Conservation (phyloP, 2,797 vertebrate genomes). For the Sebastes trivittatus region DNA sequence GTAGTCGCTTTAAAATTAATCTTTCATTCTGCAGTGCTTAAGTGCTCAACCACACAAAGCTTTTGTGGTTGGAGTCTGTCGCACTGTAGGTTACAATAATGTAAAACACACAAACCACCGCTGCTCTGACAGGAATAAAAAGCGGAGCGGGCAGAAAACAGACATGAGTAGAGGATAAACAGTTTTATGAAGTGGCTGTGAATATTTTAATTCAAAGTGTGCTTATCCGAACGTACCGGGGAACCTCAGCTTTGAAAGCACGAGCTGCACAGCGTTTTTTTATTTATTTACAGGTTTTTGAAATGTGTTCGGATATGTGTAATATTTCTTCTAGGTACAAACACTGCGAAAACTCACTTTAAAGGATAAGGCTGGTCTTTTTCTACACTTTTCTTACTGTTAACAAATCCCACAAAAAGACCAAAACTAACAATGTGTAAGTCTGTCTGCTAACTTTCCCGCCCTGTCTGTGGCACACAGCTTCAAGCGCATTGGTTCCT, state of each 20-base stretch:
- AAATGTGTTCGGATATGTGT: conserved; percentile 20
- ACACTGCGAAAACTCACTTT: conserved; percentile 39
- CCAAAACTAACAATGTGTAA: neutral
- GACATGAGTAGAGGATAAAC: neutral
- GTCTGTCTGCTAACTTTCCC: neutral
- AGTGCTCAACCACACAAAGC: conserved; percentile 40
- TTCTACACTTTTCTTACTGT: neutral
- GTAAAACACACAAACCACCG: conserved; percentile 30
- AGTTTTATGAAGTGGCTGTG: conserved; percentile 22
- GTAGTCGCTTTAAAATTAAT: conserved; percentile 44
- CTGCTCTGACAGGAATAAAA: conserved; percentile 7
- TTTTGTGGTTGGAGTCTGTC: conserved; percentile 38
- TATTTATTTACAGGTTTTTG: conserved; percentile 38
- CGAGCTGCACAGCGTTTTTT: conserved; percentile 1
- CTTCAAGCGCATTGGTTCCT: neutral
- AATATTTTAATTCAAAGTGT: conserved; percentile 29
- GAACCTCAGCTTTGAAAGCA: conserved; percentile 25
- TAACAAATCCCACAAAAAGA: conserved; percentile 7
- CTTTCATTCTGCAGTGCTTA: conserved; percentile 38
- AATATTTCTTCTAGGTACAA: conserved; percentile 15
- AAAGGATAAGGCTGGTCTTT: neutral
- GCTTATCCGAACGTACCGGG: conserved; percentile 3
- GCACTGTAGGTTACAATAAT: neutral
- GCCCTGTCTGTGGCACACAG: neutral
- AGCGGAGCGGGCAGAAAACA: neutral